Base-by-base conservation (phyloP, 2,113 vertebrate genomes). In the Podilymbus podiceps region DNA sequence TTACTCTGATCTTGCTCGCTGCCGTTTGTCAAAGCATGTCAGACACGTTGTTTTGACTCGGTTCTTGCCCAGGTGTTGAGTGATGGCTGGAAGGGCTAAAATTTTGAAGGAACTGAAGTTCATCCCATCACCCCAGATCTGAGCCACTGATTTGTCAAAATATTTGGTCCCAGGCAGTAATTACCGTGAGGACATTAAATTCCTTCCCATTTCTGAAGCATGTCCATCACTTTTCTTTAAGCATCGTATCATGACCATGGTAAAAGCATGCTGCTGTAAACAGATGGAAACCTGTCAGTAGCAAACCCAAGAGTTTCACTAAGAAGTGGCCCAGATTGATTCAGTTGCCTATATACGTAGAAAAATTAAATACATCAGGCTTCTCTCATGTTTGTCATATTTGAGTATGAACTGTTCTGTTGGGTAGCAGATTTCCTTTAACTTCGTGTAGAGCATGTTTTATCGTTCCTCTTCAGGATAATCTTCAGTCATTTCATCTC, bases 161-260 rank as follows among this genome's bases (percentile, higher is more conserved):
- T 44, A n/a, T 18, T 81, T 78, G 68, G 40, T 84, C 38, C 33
- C 21, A 25, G 53, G 72, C 76, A 47, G 47, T 6, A 13, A 42
- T 75, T 93, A 35, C 46, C 42, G 19, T 4, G 59, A 86, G 50
- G 62, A 68, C 5, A 7, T 25, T 16, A 75, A 20, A 25, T 25
- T 40, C 47, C 31, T 46, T 64, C 84, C 76, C 40, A 2, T 85
- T 84, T 52, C 74, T 76, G 47, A 47, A n/a, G 73, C 49, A 2
- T 22, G 24, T 23, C 53, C 47, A 14, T 77, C 22, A 0, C 71
- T 85, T 49, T 76, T 82, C 68, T 52, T 24, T 3, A 12, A n/a
- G 44, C 9, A 33, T 1, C 0, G 52, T 15, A 7, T 9, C 49
- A 0, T 6, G 33, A 10, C 71, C 5, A 2, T 21, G 21, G 25